These are phyloP conservation scores for Perodicticus potto DNA, from an alignment of 2,797 vertebrate species.

Conservation along the genomic window DNA sequence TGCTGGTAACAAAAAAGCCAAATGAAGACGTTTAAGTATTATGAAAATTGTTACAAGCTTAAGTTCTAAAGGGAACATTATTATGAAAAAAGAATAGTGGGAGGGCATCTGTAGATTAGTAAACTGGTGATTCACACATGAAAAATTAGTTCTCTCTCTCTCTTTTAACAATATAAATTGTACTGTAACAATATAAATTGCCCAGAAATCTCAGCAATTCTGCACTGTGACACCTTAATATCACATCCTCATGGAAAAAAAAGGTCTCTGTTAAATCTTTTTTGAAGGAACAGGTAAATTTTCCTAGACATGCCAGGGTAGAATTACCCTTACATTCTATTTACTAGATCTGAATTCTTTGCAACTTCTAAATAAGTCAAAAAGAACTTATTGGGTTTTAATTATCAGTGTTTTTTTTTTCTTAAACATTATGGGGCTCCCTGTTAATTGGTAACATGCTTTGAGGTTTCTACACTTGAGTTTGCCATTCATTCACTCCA, in stretches of 20 bases:
- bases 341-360: not conserved
- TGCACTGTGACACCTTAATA: not conserved
- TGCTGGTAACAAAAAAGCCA: not conserved
- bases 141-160: not conserved
- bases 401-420: not conserved
- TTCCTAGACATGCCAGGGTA: not conserved
- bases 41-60: not conserved
- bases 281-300: not conserved
- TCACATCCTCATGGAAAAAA: fast-evolving
- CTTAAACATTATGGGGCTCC: not conserved
- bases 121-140: not conserved
- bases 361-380: not conserved
- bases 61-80: not conserved
- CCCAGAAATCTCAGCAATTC: not conserved
- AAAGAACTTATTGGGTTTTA: not conserved
- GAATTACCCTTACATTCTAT: not conserved
- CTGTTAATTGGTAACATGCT: not conserved
- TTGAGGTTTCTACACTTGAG: not conserved
- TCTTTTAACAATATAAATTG: not conserved
- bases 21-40: not conserved
- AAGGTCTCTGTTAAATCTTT: not conserved
- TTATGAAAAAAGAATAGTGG: not conserved
- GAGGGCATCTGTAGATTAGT: not conserved
- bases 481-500: not conserved
- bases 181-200: not conserved